A percentile compares a stretch with the other conserved stretches of the same genome.
Evolutionary conservation across 2,888 invertebrate genomes (phyloP).

Genomic region (Coleophora flavipennella): DNA sequence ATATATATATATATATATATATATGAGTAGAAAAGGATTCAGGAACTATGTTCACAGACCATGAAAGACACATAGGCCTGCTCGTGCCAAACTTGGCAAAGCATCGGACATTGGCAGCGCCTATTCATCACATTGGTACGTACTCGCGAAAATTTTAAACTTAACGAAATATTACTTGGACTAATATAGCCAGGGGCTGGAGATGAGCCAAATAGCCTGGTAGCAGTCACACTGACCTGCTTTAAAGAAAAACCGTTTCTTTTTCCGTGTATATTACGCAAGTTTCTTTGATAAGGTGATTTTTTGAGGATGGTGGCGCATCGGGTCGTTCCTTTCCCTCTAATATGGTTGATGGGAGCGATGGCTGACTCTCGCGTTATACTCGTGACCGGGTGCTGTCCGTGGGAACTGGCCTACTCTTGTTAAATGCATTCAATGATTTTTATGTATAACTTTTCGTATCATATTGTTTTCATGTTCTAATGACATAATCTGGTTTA

Average conservation of each 20-base stretch:
- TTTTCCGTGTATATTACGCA: not conserved
- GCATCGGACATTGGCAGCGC: constrained; percentile 10
- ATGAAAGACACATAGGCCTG: constrained; percentile 2
- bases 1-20: not conserved
- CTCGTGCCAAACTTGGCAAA: constrained; percentile 19
- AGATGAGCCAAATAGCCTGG: constrained; percentile 37
- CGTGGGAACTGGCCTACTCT: no score
- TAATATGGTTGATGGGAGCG: no score
- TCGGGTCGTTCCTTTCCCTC: no score
- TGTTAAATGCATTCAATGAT: no score
- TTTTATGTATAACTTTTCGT: no score
- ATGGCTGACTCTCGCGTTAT: no score
- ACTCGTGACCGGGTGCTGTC: no score
- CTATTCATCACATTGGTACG: constrained; percentile 29
- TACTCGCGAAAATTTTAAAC: constrained; percentile 39
- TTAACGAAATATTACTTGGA: constrained; percentile 44
- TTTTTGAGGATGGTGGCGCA: no score
- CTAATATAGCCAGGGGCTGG: constrained; percentile 43
- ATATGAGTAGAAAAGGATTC: no score
- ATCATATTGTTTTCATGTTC: no score
- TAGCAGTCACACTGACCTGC: constrained; percentile 12
- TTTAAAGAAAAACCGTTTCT: constrained; percentile 18
- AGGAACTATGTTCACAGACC: not conserved
- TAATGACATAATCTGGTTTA: no score
- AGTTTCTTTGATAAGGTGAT: no score